phyloP scores from a whole-genome alignment of 1,140 invertebrate species.

The Propsilocerus akamusi region DNA sequence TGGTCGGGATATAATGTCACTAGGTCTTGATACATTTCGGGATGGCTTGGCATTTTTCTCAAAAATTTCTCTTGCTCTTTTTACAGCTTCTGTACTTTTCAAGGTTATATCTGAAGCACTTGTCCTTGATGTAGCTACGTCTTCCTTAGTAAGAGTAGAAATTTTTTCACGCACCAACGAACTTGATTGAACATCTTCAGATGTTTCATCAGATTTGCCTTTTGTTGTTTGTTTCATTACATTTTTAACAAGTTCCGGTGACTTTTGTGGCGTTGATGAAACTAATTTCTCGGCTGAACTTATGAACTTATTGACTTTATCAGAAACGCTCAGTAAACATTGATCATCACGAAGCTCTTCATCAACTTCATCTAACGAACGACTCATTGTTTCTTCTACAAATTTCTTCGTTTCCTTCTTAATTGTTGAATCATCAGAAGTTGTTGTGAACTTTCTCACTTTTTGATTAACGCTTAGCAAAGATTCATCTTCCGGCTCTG shows the following conservation, averaged over 20 bases:
- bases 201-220: constrained; percentile 15
- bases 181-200: constrained; percentile 3
- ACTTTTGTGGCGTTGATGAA: constrained; percentile 17
- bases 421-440: constrained; percentile 33
- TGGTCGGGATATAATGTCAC: constrained; percentile 28
- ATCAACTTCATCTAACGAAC: constrained; percentile 29
- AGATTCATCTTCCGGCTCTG: constrained; percentile 36
- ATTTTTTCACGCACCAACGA: background rate
- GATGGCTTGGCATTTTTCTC: constrained; percentile 32
- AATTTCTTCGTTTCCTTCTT: constrained; percentile 22
- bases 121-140: background rate
- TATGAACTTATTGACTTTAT: constrained; percentile 38
- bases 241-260: constrained; percentile 22
- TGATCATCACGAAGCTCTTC: constrained; percentile 32
- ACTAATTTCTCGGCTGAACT: constrained; percentile 33
- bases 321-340: constrained; percentile 34
- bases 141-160: background rate
- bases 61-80: constrained; percentile 42
- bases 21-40: constrained; percentile 14
- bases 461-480: constrained; percentile 43
- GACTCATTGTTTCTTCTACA: constrained; percentile 25
- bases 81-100: constrained; percentile 36
- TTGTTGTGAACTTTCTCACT: constrained; percentile 39
- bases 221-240: constrained; percentile 26
- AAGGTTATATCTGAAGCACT: constrained; percentile 21